Conservation (phyloP, 2,888 invertebrate species). For the Drosophila pseudotakahashii region DNA sequence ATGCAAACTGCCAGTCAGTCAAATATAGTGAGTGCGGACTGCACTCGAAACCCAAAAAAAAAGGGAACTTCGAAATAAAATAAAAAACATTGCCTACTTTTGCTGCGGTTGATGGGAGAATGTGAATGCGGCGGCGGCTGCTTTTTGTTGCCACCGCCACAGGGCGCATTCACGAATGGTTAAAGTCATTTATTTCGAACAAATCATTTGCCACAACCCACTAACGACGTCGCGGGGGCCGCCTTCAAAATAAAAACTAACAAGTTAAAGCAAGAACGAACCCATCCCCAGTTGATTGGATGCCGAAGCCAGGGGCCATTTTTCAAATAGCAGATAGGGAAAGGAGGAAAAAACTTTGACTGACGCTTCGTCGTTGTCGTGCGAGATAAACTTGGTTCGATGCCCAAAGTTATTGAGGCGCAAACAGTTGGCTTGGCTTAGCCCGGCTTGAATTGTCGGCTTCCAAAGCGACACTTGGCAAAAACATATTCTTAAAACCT, state of each 20-base stretch:
- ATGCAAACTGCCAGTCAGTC: slow-evolving; percentile 69
- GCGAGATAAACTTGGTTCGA: slow-evolving; percentile 72
- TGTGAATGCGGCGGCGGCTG: slow-evolving; percentile 42
- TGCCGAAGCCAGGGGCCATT: slow-evolving; percentile 57
- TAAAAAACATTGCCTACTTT: slow-evolving; percentile 69
- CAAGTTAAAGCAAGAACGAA: slow-evolving; percentile 56
- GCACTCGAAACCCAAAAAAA: slow-evolving; percentile 12
- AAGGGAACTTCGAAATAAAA: slow-evolving; percentile 19
- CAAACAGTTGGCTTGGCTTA: slow-evolving; percentile 62
- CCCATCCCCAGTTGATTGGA: slow-evolving; percentile 17
- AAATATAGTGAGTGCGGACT: slow-evolving; percentile 34
- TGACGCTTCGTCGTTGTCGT: slow-evolving; percentile 68
- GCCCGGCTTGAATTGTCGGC: slow-evolving; percentile 4
- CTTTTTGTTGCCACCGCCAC: slow-evolving; percentile 49
- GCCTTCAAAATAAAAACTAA: slow-evolving; percentile 43
- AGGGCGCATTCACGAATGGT: slow-evolving; percentile 64
- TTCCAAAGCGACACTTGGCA: background rate
- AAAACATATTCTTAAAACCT: background rate
- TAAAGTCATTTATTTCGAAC: slow-evolving; percentile 76
- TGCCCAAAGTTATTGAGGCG: slow-evolving; percentile 73
- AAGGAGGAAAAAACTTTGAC: slow-evolving; percentile 65
- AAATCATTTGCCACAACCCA: slow-evolving; percentile 65
- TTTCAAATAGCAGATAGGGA: slow-evolving; percentile 54
- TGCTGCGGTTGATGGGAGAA: slow-evolving; percentile 66
- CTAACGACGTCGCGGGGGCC: slow-evolving; percentile 42